phyloP scores from a whole-genome alignment of 2,797 vertebrate species.

The Acomys russatus region DNA sequence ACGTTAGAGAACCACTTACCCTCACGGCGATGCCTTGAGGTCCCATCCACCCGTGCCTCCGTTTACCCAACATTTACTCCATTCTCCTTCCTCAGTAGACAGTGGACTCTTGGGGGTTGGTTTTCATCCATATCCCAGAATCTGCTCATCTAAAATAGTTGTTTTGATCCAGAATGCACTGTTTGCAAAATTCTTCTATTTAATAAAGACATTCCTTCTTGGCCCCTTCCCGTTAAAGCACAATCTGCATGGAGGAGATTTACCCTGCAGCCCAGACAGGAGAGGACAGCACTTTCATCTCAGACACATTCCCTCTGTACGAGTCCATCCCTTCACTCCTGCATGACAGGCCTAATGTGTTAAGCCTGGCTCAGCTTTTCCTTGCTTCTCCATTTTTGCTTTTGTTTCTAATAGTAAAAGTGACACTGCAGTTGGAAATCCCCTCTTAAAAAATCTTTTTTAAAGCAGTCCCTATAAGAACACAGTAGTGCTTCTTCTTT shows the following conservation, averaged over 20 bases:
- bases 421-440: slow-evolving; percentile 82
- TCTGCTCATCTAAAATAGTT: slow-evolving; percentile 39
- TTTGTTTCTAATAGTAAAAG: slow-evolving; percentile 78
- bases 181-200: neutral
- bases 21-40: rapidly evolving
- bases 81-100: rapidly evolving
- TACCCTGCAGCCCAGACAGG: slow-evolving; percentile 79
- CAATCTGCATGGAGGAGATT: slow-evolving; percentile 82
- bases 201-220: slow-evolving; percentile 63
- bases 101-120: neutral
- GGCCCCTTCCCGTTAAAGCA: slow-evolving; percentile 56
- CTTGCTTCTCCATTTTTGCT: neutral
- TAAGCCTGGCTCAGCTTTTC: slow-evolving; percentile 82
- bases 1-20: neutral
- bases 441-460: slow-evolving; percentile 65
- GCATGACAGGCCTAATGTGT: slow-evolving; percentile 82
- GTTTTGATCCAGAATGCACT: neutral
- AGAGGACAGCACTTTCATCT: slow-evolving; percentile 85
- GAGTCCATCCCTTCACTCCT: slow-evolving; percentile 80
- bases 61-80: rapidly evolving
- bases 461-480: slow-evolving; percentile 70
- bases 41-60: rapidly evolving
- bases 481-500: slow-evolving; percentile 32
- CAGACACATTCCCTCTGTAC: slow-evolving; percentile 48
- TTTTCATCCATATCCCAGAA: neutral